phyloP scores from a whole-genome alignment of 2,888 invertebrate species.

The Plebejus melissa region DNA sequence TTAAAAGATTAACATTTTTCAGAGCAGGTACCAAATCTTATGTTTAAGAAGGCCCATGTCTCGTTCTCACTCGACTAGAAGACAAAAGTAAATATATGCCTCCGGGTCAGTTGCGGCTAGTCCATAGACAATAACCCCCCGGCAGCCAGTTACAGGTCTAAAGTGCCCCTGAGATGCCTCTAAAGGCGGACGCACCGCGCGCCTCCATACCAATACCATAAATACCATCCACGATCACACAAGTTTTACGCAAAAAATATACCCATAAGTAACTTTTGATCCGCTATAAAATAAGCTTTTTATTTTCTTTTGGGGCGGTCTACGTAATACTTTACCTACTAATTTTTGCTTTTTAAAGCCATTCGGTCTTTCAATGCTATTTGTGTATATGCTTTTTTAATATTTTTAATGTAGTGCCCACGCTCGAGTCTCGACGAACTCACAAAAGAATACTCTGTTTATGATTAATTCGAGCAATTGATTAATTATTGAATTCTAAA shows the following conservation, averaged over 20 bases:
- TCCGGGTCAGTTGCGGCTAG: conserved; percentile 53
- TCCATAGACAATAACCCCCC: conserved; percentile 74
- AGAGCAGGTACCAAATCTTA: conserved; percentile 55
- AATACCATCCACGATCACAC: conserved; percentile 37
- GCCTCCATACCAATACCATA: conserved; percentile 44
- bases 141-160: conserved; percentile 77
- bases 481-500: neutral
- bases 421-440: neutral
- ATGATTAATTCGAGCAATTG: neutral
- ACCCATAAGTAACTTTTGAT: no score
- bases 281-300: neutral
- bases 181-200: conserved; percentile 57
- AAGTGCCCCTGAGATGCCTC: conserved; percentile 69
- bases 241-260: neutral
- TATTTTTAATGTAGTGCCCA: neutral
- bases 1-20: conserved; percentile 44
- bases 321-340: neutral
- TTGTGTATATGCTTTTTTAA: neutral
- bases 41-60: conserved; percentile 21
- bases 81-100: conserved; percentile 25
- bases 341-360: neutral
- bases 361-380: neutral
- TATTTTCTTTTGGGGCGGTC: neutral
- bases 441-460: neutral
- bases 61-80: conserved; percentile 2